Conservation (phyloP, 2,797 vertebrate genomes). For the Chlorospingus semifuscus region DNA sequence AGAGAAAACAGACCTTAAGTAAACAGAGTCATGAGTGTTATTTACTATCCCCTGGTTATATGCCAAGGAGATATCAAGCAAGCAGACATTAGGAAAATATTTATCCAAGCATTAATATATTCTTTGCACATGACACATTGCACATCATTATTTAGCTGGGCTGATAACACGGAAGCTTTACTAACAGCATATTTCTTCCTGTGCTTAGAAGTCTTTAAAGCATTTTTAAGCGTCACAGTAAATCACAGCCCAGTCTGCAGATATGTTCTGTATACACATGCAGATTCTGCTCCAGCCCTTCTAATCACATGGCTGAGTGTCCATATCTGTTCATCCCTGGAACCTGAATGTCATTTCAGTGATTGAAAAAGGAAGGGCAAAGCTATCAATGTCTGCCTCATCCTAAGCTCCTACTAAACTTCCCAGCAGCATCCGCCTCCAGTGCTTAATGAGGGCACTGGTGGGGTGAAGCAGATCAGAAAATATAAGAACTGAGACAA, state of each 20-base stretch:
- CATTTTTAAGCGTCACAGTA: slow-evolving; percentile 44
- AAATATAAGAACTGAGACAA: background rate
- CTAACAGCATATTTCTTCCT: slow-evolving; percentile 70
- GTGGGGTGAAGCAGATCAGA: background rate
- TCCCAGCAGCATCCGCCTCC: background rate
- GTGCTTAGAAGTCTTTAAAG: slow-evolving; percentile 67
- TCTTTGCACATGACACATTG: slow-evolving; percentile 73
- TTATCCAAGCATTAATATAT: slow-evolving; percentile 77
- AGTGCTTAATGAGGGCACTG: background rate
- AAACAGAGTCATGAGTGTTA: slow-evolving; percentile 71
- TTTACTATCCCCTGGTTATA: slow-evolving; percentile 75
- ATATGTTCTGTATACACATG: slow-evolving; percentile 30
- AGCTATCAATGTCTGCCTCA: background rate
- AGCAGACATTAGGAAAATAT: slow-evolving; percentile 81
- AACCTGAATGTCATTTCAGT: slow-evolving; percentile 26
- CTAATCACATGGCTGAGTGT: background rate
- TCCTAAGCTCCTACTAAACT: background rate
- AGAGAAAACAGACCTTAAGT: slow-evolving; percentile 68
- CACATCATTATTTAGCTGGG: slow-evolving; percentile 77
- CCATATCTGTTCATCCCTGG: slow-evolving; percentile 60
- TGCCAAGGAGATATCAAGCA: slow-evolving; percentile 74
- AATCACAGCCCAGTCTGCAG: slow-evolving; percentile 59
- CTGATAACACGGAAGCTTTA: slow-evolving; percentile 76
- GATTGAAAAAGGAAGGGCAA: background rate
- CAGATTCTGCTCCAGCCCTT: background rate